Evolutionary conservation across 2,113 vertebrate genomes (phyloP).

Genomic region (Pituophis catenifer): DNA sequence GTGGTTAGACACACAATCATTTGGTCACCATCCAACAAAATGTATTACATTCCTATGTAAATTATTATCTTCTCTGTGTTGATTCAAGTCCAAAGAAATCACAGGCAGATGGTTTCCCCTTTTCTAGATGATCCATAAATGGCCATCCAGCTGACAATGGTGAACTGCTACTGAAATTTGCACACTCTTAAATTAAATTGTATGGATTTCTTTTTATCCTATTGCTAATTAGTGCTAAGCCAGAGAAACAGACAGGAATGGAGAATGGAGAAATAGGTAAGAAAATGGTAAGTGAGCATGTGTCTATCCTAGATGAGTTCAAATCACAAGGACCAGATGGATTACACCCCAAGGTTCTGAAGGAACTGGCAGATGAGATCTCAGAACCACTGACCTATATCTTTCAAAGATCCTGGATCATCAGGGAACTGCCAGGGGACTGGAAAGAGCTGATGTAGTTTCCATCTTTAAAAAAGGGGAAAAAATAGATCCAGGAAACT

Average conservation of each 20-base stretch:
- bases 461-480: too few relatives aligned
- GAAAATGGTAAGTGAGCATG: too few relatives aligned
- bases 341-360: too few relatives aligned
- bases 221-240: not conserved
- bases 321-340: too few relatives aligned
- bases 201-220: not conserved
- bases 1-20: not conserved
- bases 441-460: too few relatives aligned
- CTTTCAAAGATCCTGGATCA: too few relatives aligned
- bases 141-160: not conserved
- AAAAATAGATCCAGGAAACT: too few relatives aligned
- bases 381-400: too few relatives aligned
- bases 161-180: not conserved
- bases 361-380: too few relatives aligned
- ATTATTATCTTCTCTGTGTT: not conserved
- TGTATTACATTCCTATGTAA: not conserved
- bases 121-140: not conserved
- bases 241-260: not conserved
- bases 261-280: too few relatives aligned
- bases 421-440: too few relatives aligned
- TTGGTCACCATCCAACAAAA: not conserved
- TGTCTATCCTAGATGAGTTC: too few relatives aligned
- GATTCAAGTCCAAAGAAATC: not conserved
- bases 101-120: not conserved
- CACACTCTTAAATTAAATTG: not conserved